Evolutionary conservation across 2,797 vertebrate species (phyloP), one percentile per base, ranked within the genome.

Genomic region (Phrynocephalus vlangalii): DNA sequence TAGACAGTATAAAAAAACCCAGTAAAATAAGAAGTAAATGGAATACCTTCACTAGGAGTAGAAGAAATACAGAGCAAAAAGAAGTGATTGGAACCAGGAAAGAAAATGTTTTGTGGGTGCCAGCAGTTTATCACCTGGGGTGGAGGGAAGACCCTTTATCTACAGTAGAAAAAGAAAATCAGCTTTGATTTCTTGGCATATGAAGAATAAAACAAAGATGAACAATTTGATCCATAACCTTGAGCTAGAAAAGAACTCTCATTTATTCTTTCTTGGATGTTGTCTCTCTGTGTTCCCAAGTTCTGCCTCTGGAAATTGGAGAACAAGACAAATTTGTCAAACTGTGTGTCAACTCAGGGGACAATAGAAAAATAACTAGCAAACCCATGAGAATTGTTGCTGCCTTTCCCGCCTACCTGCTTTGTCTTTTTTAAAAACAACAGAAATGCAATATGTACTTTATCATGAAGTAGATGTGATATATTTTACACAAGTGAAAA

Each of bases 161-260:
- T 84, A 26, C 0, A 79, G 79, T 83, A 79, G 2, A n/a, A 85
- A 87, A 83, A 10, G 73, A 3, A 91, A 87, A 26, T 71, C 87
- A 92, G 83, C 8, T 63, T 66, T 16, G 7, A 44, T 75, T 89
- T 91, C 87, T 75, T 92, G 82, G 0, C 90, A 89, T 90, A 5
- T 90, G 82, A 91, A 85, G 73, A 89, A 79, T 85, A 89, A 82
- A 73, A 90, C 72, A 91, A 93, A 92, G 83, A 94, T 90, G 91
- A 89, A 91, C 92, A 95, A 88, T 83, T 88, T 92, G 71, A 94
- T 89, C 83, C 79, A 88, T 88, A 83, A 93, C 91, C 87, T 90
- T 89, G 77, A 91, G 89, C 44, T 88, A 89, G 86, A 92, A 82
- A 86, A 84, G 15, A 84, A 80, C 1, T 71, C 28, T 91, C 84